Conservation (phyloP, 2,888 invertebrate species). For the Eudemis profundana region DNA sequence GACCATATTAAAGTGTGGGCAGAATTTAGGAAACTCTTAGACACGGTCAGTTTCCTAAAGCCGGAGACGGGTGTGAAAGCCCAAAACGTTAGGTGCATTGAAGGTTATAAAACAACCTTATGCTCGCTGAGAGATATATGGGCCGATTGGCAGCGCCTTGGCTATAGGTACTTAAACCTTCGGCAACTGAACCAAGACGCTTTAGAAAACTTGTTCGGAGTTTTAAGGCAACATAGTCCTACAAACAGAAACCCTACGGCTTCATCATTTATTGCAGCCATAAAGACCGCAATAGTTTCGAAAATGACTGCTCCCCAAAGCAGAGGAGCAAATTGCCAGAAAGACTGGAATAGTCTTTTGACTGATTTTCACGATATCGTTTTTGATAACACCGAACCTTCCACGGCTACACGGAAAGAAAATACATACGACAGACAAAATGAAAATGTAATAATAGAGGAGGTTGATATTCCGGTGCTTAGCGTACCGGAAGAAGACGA, state of each 20-base stretch:
- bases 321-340: background rate
- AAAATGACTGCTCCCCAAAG: background rate
- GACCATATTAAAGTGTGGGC: conserved; percentile 45
- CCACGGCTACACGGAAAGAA: background rate
- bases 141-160: conserved; percentile 44
- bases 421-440: background rate
- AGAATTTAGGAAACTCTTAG: conserved; percentile 37
- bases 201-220: conserved; percentile 47
- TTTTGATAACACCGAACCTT: conserved; percentile 25
- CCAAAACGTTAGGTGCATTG: conserved; percentile 42
- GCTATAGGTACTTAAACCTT: conserved; percentile 45
- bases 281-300: background rate
- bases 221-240: conserved; percentile 45
- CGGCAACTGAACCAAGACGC: conserved; percentile 46
- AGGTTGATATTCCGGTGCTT: background rate
- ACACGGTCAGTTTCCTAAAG: conserved; percentile 40
- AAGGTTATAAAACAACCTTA: conserved; percentile 30
- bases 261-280: background rate
- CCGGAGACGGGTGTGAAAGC: conserved; percentile 21
- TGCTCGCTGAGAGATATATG: conserved; percentile 47
- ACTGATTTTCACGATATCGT: background rate
- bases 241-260: conserved; percentile 33
- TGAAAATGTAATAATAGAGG: background rate
- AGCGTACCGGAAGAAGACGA: background rate
- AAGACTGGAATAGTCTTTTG: background rate